Evolutionary conservation across 2,797 vertebrate genomes (phyloP).

Genomic region (Kryptolebias ocellatus): DNA sequence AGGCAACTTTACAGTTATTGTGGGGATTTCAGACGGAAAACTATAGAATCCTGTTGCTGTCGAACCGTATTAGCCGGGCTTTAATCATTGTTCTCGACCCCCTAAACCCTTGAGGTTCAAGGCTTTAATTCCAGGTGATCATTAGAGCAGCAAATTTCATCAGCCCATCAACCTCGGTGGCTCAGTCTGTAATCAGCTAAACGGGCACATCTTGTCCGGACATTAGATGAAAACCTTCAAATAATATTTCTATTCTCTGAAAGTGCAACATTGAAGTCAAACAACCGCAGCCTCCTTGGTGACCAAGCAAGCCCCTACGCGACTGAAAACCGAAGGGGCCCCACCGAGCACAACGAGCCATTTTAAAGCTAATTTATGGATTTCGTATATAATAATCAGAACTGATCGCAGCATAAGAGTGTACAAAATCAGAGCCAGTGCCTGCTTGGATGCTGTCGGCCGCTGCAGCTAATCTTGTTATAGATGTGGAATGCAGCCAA

Average conservation of each 20-base stretch:
- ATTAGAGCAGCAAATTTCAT: constrained; percentile 33
- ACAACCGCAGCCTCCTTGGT: not conserved
- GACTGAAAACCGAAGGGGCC: no score
- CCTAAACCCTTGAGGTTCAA: constrained; percentile 17
- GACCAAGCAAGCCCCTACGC: no score
- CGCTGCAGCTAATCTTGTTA: no score
- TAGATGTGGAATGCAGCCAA: no score
- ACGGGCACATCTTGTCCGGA: constrained; percentile 20
- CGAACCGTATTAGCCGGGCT: constrained; percentile 5
- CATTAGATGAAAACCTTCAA: not conserved
- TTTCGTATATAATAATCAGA: no score
- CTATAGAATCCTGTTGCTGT: constrained; percentile 16
- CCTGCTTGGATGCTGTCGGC: not conserved
- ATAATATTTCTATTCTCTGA: not conserved
- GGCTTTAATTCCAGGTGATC: constrained; percentile 40
- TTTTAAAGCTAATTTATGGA: no score
- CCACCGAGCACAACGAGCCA: no score
- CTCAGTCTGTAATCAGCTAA: constrained; percentile 30
- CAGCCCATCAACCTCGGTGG: constrained; percentile 16
- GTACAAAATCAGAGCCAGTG: not conserved
- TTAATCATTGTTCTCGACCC: constrained; percentile 34
- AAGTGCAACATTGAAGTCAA: not conserved
- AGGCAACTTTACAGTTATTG: constrained; percentile 10
- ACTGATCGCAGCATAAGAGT: no score
- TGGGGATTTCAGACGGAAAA: constrained; percentile 11